These are phyloP conservation scores for Phalacrocorax aristotelis DNA, from an alignment of 2,113 vertebrate genomes.

Conservation along the genomic window DNA sequence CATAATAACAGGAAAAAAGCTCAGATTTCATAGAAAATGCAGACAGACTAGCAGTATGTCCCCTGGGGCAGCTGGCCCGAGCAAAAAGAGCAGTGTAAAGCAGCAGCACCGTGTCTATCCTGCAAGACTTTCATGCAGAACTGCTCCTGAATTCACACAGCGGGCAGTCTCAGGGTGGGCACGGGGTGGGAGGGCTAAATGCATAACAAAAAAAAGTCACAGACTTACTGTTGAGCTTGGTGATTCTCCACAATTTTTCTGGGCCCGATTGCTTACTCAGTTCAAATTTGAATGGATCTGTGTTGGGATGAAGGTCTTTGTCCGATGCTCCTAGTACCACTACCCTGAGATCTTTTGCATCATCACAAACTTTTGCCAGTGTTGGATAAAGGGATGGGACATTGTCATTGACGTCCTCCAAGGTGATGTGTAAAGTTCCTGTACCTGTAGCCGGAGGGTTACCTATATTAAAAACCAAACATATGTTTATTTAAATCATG, in stretches of 20 bases:
- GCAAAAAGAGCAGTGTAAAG: not conserved
- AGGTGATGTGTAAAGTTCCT: conserved; percentile 86
- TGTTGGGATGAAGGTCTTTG: conserved; percentile 90
- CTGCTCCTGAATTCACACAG: not conserved
- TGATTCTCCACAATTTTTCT: conserved; percentile 93
- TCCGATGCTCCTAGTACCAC: conserved; percentile 88
- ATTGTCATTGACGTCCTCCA: conserved; percentile 95
- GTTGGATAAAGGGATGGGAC: conserved; percentile 89
- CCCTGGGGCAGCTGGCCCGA: not conserved
- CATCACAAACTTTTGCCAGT: conserved; percentile 88
- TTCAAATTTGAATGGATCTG: conserved; percentile 93
- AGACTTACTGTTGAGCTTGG: conserved; percentile 91
- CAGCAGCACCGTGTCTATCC: not conserved
- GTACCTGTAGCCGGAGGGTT: conserved; percentile 91
- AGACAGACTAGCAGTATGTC: not conserved
- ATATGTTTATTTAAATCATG: not conserved
- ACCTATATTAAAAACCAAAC: conserved; percentile 67
- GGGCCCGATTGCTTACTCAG: conserved; percentile 87
- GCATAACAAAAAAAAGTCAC: not conserved
- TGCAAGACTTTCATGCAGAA: not conserved
- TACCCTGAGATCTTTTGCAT: conserved; percentile 87
- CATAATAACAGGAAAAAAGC: not conserved
- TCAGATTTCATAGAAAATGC: not conserved
- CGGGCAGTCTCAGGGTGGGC: not conserved
- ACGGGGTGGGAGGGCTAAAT: not conserved